phyloP scores from a whole-genome alignment of 2,797 vertebrate species.

The Pteropus rufus region DNA sequence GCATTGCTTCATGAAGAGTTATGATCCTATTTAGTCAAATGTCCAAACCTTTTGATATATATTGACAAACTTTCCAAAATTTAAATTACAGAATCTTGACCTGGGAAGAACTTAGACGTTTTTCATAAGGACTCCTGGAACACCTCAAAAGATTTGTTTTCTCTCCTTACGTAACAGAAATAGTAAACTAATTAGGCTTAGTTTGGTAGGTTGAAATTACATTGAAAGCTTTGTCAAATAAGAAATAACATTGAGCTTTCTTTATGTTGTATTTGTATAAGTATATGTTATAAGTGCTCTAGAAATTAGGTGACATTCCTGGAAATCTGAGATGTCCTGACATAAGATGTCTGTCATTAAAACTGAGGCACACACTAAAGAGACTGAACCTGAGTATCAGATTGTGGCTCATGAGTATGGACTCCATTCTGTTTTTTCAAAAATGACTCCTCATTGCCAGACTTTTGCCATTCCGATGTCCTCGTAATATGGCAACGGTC shows the following conservation, averaged over 20 bases:
- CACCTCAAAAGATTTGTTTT: no score
- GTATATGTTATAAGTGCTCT: no score
- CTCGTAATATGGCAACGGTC: not conserved
- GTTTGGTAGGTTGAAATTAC: not conserved
- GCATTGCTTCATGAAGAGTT: not conserved
- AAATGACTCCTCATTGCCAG: not conserved
- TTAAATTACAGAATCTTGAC: not conserved
- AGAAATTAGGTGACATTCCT: not conserved
- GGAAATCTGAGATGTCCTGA: not conserved
- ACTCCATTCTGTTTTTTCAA: not conserved
- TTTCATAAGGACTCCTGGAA: no score
- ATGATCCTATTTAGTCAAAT: not conserved
- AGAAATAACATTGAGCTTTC: not conserved
- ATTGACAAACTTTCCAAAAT: not conserved
- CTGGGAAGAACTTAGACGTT: no score
- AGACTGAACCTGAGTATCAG: not conserved
- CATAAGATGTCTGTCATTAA: not conserved
- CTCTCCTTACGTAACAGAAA: no score
- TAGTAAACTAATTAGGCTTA: no score
- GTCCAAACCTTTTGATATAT: not conserved
- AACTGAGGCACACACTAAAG: not conserved
- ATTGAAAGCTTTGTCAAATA: not conserved
- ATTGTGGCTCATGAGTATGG: not conserved
- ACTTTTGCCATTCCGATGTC: not conserved
- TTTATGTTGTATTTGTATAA: not conserved